Base-by-base conservation (phyloP, 1,140 invertebrate species). In the Drosophila ogumai region DNA sequence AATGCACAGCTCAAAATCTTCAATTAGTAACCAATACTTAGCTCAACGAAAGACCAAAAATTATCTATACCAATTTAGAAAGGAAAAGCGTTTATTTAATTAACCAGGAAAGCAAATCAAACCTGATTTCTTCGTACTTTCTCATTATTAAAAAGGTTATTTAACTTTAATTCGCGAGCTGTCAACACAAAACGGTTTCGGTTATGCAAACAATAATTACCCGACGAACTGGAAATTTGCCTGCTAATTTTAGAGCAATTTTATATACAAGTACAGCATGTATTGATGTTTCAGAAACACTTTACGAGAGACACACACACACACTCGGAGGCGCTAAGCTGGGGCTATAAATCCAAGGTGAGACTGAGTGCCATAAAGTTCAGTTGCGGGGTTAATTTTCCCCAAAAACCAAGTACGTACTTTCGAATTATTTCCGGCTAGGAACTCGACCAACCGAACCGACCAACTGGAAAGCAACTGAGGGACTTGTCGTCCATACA, bases 401-500 rank as follows among this genome's bases (percentile, higher is more conserved):
- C 34, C 40, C 32, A 6, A 38, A 38, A 63, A 38, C 40, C 34
- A 56, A 66, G 43, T 58, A 74, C 75, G 32, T 77, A 77, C 64
- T 81, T 60, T 73, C 40, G 49, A 65, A 47, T 59, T 54, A 61
- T 49, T 77, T 36, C 59, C 82, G 66, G 44, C 28, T 72, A 43
- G 43, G 49, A 57, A 38, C 52, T 22, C 58, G 63, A 74, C 32
- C 50, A 22, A 22, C 50, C 50, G 32, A 22, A 10, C 8, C n/a
- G 25, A 17, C n/a, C 44, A 47, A 54, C 50, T 74, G 76, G 71
- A 68, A 77, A 36, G 34, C 57, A 63, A 88, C 84, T 88, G 85
- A 84, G 63, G 67, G 67, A 69, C 59, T 79, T 61, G 52, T 66
- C 54, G 47, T 5, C 22, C 4, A 49, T 28, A 8, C 46, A n/a